Base-by-base conservation (phyloP, 35 echinoderm and acorn worm genomes). In the Heliocidaris erythrogramma region DNA sequence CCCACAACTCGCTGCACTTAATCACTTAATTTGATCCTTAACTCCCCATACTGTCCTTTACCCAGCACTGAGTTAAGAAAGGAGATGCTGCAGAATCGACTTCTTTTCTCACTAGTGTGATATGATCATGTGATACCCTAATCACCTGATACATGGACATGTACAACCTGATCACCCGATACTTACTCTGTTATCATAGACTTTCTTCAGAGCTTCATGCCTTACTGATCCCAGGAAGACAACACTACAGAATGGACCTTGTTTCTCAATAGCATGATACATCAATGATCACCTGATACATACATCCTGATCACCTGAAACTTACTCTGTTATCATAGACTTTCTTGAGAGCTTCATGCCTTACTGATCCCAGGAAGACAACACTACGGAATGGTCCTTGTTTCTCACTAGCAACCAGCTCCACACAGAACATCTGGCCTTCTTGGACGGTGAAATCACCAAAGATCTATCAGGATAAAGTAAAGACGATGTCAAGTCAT, bases 321-420 rank as follows among this genome's bases (percentile, higher is more conserved):
- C 93, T 94, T 96, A 99, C 98, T 96, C 98, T 96, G 88, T 96
- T 96, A 48, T 99, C 98, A 96, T 97, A 99, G n/a, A 99, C 98
- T 49, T 92, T 96, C 86, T 96, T 96, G 29, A 99, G 86, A 17
- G 98, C 97, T 88, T 99, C 98, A 84, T 97, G 96, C 30, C 95
- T 95, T 9, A 99, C 98, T 90, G 96, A 97, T 47, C 97, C 98
- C 9, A 99, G 95, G 92, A 99, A 99, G 49, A 96, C 95, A 12
- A 99, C 98, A 61, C 98, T 97, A 30, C 95, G 97, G 91, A 97
- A 99, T 86, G 97, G 96, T 4, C 98, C 98, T 49, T 99, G 97
- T 30, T 97, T 96, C 94, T 99, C 98, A 27, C 94, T 94, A 21
- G 98, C 98, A 0, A 99, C 98, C 21, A 99, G 90, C 91, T 99